Evolutionary conservation across 2,113 vertebrate genomes (phyloP).

Genomic region (Gopherus evgoodei): DNA sequence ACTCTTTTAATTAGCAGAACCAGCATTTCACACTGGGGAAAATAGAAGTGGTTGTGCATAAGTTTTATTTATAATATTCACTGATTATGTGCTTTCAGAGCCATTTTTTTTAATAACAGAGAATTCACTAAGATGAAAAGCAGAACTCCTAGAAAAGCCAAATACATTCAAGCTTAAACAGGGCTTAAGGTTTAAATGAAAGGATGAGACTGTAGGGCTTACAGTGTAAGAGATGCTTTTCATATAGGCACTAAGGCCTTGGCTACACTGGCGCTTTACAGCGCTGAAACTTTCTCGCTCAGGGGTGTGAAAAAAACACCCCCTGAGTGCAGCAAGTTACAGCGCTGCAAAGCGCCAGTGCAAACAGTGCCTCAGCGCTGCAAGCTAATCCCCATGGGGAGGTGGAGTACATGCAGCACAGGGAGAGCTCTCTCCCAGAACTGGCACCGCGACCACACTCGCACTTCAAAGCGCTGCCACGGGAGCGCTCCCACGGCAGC

Average conservation of each 20-base stretch:
- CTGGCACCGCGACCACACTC: too few species aligned
- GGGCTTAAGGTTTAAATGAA: background rate
- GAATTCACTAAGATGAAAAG: background rate
- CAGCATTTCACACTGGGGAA: background rate
- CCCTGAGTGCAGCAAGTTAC: too few species aligned
- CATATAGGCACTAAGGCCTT: fast-evolving
- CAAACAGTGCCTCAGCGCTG: too few species aligned
- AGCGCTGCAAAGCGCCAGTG: too few species aligned
- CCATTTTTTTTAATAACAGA: background rate
- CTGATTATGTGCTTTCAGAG: background rate
- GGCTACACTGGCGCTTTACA: too few species aligned
- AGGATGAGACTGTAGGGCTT: background rate
- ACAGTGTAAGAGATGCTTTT: background rate
- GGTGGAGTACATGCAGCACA: too few species aligned
- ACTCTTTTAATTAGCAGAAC: background rate
- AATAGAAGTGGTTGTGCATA: background rate
- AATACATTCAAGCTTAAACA: fast-evolving
- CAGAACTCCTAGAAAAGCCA: background rate
- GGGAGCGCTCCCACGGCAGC: too few species aligned
- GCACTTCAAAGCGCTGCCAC: too few species aligned
- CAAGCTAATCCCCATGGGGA: too few species aligned
- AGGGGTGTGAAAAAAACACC: too few species aligned
- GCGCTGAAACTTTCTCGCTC: too few species aligned
- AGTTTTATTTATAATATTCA: background rate
- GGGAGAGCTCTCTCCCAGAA: too few species aligned